A percentile compares a stretch with the other conserved stretches of the same genome.
These are phyloP conservation scores for Acanthaster planci DNA, from an alignment of 35 echinoderm and acorn worm species.

Conservation along the genomic window DNA sequence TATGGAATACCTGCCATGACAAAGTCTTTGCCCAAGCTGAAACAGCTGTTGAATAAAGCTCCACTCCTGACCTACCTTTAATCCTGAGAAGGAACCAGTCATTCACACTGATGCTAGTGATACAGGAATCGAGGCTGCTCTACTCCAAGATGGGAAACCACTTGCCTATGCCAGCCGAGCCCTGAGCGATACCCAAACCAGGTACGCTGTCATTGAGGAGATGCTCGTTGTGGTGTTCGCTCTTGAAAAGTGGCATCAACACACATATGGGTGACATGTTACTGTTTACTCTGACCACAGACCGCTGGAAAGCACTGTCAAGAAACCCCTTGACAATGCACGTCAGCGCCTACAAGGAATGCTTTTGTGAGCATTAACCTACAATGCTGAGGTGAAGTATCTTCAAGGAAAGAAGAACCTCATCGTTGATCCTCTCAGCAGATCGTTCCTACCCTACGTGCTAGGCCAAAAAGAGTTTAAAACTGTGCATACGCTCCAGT, in stretches of 20 bases:
- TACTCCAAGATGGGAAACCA: constrained; percentile 25
- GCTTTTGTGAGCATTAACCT: constrained; percentile 25
- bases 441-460: too few species aligned
- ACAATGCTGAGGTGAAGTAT: too few species aligned
- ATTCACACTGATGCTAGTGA: constrained; percentile 51
- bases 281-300: too few species aligned
- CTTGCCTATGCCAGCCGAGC: constrained; percentile 32
- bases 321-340: constrained; percentile 28
- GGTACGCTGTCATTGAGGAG: constrained; percentile 51
- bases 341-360: constrained; percentile 30
- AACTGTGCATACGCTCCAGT: too few species aligned
- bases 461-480: too few species aligned
- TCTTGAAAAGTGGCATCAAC: constrained; percentile 47
- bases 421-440: too few species aligned
- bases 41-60: constrained; percentile 27
- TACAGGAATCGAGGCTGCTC: constrained; percentile 27
- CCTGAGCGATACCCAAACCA: constrained; percentile 6
- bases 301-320: constrained; percentile 38
- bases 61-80: constrained; percentile 53
- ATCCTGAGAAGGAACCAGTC: constrained; percentile 33
- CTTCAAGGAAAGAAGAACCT: too few species aligned
- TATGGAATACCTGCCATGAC: background rate
- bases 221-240: constrained; percentile 29
- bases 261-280: constrained; percentile 25
- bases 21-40: constrained; percentile 24